Evolutionary conservation across 2,797 vertebrate genomes (phyloP).

Genomic region (Paedocypris micromegethes): DNA sequence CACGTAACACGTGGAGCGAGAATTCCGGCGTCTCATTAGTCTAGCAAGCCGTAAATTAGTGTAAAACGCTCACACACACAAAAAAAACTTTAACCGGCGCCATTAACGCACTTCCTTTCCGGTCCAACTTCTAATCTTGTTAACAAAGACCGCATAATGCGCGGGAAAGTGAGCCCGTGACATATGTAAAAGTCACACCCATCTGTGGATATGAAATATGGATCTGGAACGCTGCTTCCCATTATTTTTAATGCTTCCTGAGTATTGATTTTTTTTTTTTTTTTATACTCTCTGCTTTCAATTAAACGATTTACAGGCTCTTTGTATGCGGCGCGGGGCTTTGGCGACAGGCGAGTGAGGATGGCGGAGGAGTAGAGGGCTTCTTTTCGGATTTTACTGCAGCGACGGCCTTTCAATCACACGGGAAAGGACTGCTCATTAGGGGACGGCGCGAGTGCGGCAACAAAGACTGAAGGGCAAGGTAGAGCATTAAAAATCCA

Average conservation of each 20-base stretch:
- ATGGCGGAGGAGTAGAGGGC: conserved; percentile 42
- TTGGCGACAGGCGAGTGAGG: conserved; percentile 43
- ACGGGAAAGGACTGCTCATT: conserved; percentile 42
- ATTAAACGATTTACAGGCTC: conserved; percentile 49
- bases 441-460: conserved; percentile 40
- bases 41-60: conserved; percentile 20
- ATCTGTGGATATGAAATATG: conserved; percentile 46
- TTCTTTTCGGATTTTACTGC: conserved; percentile 49
- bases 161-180: conserved; percentile 37
- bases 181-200: conserved; percentile 44
- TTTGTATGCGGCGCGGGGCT: conserved; percentile 52
- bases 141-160: conserved; percentile 25
- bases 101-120: conserved; percentile 14
- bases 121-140: conserved; percentile 19
- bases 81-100: conserved; percentile 8
- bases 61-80: conserved; percentile 13
- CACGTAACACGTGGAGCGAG: background rate
- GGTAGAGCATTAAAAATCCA: conserved; percentile 48
- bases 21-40: conserved; percentile 15
- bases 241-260: conserved; percentile 49
- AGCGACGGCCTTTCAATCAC: conserved; percentile 50
- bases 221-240: conserved; percentile 49
- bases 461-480: conserved; percentile 45
- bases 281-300: conserved; percentile 43
- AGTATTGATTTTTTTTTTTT: conserved; percentile 45